phyloP scores from a whole-genome alignment of 2,888 invertebrate species.

The Syritta pipiens region DNA sequence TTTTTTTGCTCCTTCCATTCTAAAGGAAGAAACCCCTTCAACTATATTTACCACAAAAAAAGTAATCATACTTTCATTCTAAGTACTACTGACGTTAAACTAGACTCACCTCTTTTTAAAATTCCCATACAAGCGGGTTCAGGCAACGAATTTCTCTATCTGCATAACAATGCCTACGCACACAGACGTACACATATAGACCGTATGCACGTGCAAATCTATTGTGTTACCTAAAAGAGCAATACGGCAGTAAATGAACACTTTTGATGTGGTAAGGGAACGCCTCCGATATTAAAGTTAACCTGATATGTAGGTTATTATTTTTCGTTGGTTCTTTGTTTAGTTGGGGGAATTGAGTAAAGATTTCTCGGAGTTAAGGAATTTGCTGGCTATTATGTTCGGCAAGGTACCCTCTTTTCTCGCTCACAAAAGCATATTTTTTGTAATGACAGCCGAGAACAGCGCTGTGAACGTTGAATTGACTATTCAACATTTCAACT shows the following conservation, averaged over 20 bases:
- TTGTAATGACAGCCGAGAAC: slow-evolving; percentile 29
- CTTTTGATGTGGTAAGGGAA: slow-evolving; percentile 44
- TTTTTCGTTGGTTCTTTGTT: slow-evolving; percentile 43
- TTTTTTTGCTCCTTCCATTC: too few species aligned
- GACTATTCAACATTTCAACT: slow-evolving; percentile 61
- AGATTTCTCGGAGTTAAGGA: slow-evolving; percentile 54
- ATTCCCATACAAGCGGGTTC: slow-evolving; percentile 24
- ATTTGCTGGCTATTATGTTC: slow-evolving; percentile 52
- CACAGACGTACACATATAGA: slow-evolving; percentile 46
- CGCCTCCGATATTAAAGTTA: slow-evolving; percentile 62
- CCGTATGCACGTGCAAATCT: slow-evolving; percentile 54
- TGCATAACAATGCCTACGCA: slow-evolving; percentile 35
- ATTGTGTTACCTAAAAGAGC: slow-evolving; percentile 51
- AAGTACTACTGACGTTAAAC: too few species aligned
- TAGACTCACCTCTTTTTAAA: too few species aligned
- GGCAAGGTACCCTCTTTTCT: slow-evolving; percentile 44
- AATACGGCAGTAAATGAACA: slow-evolving; percentile 55
- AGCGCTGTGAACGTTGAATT: slow-evolving; percentile 38
- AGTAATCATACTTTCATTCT: too few species aligned
- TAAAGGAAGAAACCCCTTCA: too few species aligned
- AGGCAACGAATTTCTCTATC: slow-evolving; percentile 20
- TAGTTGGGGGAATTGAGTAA: slow-evolving; percentile 41
- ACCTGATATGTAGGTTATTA: slow-evolving; percentile 61
- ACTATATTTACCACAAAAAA: too few species aligned
- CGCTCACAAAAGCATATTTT: slow-evolving; percentile 39